These are phyloP conservation scores for Paratrypauchen microcephalus DNA, from an alignment of 2,797 vertebrate species.

Conservation along the genomic window DNA sequence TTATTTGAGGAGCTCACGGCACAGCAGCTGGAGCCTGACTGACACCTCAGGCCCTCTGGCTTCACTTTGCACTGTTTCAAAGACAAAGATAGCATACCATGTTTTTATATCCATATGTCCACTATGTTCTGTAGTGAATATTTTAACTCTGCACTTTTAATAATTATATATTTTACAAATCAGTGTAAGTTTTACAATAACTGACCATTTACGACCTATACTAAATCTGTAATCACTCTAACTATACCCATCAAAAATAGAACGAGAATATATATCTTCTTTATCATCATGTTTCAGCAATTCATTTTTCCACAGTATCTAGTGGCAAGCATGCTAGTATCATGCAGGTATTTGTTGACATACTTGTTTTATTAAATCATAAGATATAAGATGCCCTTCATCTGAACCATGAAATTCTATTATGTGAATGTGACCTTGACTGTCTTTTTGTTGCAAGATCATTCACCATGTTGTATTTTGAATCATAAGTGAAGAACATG, in stretches of 20 bases:
- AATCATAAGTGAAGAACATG: not conserved
- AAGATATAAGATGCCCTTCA: too few relatives aligned
- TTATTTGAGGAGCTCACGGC: slow-evolving; percentile 1
- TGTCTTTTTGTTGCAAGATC: too few relatives aligned
- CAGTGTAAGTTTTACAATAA: not conserved
- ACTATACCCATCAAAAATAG: not conserved
- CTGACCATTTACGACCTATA: too few relatives aligned
- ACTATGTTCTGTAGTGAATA: not conserved
- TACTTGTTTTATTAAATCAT: too few relatives aligned
- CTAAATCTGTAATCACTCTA: not conserved
- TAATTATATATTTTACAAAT: not conserved
- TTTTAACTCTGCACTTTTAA: not conserved
- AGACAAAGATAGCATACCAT: not conserved
- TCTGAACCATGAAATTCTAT: too few relatives aligned
- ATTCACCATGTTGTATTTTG: too few relatives aligned
- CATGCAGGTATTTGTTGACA: too few relatives aligned
- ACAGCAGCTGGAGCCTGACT: slow-evolving; percentile 9
- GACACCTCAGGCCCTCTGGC: slow-evolving; percentile 16
- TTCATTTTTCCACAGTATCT: too few relatives aligned
- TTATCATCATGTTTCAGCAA: too few relatives aligned
- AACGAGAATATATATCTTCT: not conserved
- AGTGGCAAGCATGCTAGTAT: too few relatives aligned
- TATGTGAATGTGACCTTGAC: too few relatives aligned
- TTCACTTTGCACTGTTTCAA: slow-evolving; percentile 11
- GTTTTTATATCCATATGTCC: slow-evolving; percentile 1